Conservation (phyloP, 2,113 vertebrate genomes). For the Zosterops hypoxanthus region DNA sequence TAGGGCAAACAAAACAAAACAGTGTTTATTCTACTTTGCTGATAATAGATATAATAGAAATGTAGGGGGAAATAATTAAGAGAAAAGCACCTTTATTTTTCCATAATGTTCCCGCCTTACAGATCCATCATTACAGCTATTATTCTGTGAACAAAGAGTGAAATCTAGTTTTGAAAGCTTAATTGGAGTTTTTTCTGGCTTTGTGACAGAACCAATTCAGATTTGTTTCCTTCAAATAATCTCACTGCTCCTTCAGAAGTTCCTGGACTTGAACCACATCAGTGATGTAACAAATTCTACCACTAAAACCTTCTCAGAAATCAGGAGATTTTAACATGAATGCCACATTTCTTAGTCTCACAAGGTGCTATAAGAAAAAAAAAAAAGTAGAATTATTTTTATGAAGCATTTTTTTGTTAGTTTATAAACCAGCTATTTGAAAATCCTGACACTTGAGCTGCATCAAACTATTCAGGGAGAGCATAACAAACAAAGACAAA, state of each 20-base stretch:
- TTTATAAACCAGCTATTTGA: background rate
- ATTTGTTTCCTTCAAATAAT: background rate
- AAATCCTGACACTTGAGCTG: background rate
- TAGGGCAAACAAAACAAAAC: background rate
- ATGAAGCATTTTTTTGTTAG: background rate
- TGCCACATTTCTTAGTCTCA: background rate
- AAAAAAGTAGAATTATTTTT: background rate
- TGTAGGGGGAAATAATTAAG: background rate
- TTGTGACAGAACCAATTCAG: background rate
- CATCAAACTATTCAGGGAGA: background rate
- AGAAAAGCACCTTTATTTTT: background rate
- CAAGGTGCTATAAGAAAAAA: background rate
- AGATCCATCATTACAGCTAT: background rate
- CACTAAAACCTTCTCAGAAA: background rate
- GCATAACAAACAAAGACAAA: background rate
- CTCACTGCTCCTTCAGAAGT: background rate
- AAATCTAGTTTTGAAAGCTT: background rate
- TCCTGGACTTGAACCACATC: background rate
- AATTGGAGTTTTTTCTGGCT: background rate
- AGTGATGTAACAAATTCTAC: background rate
- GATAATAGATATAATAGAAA: background rate
- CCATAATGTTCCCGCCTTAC: background rate
- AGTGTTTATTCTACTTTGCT: background rate
- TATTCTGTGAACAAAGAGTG: background rate
- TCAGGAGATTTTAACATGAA: background rate